Conservation (phyloP, 92 coral and sea anemone species). For the Paramuricea clavata region DNA sequence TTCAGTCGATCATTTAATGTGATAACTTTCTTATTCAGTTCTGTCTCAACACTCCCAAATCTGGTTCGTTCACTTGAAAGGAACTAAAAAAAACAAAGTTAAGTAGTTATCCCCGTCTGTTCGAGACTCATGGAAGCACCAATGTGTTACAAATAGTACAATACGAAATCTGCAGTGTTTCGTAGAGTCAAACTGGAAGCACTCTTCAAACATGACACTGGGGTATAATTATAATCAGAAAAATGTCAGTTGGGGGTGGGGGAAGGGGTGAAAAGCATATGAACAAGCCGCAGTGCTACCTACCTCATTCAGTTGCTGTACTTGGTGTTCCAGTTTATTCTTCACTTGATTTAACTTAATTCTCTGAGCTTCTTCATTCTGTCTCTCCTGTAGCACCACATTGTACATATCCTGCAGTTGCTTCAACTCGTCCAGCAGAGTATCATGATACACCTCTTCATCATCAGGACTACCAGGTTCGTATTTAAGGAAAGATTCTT, state of each 20-base stretch:
- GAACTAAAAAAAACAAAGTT: conserved; percentile 60
- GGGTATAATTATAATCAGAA: no score
- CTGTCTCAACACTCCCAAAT: conserved; percentile 87
- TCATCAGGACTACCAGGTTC: conserved; percentile 87
- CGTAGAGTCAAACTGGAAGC: no score
- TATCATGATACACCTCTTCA: conserved; percentile 88
- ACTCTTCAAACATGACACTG: no score
- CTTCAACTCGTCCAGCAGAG: conserved; percentile 91
- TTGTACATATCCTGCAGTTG: conserved; percentile 97
- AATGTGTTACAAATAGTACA: no score
- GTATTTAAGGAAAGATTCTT: conserved; percentile 90
- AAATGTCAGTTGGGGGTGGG: no score
- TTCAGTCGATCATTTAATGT: conserved; percentile 89
- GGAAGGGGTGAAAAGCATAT: no score
- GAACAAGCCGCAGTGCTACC: neutral
- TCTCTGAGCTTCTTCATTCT: conserved; percentile 81
- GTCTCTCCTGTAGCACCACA: conserved; percentile 80
- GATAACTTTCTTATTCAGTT: conserved; percentile 87
- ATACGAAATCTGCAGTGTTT: no score
- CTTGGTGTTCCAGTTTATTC: conserved; percentile 87
- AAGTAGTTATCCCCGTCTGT: neutral
- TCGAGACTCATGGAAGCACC: no score
- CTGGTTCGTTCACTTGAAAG: conserved; percentile 87
- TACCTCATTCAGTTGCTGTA: conserved; percentile 88
- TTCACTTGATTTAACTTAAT: conserved; percentile 85